These are phyloP conservation scores for Solen grandis DNA, from an alignment of 1,140 invertebrate species.

Conservation along the genomic window DNA sequence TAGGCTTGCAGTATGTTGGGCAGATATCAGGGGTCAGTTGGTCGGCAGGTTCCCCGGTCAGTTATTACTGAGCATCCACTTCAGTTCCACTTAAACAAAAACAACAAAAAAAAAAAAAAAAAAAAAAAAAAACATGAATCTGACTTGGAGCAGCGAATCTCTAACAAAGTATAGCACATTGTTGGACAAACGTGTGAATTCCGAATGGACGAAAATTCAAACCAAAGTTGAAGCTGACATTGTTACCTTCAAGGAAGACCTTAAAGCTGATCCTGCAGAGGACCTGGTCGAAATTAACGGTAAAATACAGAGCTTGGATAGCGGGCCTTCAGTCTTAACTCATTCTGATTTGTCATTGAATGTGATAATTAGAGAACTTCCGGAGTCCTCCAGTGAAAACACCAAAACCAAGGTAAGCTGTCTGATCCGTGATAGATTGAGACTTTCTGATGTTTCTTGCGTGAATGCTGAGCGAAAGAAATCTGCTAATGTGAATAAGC, in stretches of 20 bases:
- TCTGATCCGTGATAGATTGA: neutral
- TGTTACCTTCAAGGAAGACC: neutral
- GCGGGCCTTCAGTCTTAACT: neutral
- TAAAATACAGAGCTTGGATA: neutral
- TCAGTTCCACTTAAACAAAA: too few relatives aligned
- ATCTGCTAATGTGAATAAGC: too few relatives aligned
- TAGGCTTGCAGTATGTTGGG: too few relatives aligned
- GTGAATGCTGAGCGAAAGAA: too few relatives aligned
- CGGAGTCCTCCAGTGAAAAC: conserved; percentile 9
- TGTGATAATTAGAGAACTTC: conserved; percentile 1
- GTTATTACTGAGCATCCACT: too few relatives aligned
- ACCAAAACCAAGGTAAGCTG: neutral
- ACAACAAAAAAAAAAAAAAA: too few relatives aligned
- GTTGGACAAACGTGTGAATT: too few relatives aligned
- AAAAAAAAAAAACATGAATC: too few relatives aligned
- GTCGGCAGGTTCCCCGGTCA: too few relatives aligned
- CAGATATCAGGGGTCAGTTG: too few relatives aligned
- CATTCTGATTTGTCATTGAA: neutral
- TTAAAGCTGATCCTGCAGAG: neutral
- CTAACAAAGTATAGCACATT: too few relatives aligned
- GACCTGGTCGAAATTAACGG: neutral
- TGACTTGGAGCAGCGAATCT: too few relatives aligned
- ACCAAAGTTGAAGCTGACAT: neutral
- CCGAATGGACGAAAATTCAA: neutral
- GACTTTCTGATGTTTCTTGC: neutral